phyloP scores from a whole-genome alignment of 2,797 vertebrate genomes.

The Alosa sapidissima region DNA sequence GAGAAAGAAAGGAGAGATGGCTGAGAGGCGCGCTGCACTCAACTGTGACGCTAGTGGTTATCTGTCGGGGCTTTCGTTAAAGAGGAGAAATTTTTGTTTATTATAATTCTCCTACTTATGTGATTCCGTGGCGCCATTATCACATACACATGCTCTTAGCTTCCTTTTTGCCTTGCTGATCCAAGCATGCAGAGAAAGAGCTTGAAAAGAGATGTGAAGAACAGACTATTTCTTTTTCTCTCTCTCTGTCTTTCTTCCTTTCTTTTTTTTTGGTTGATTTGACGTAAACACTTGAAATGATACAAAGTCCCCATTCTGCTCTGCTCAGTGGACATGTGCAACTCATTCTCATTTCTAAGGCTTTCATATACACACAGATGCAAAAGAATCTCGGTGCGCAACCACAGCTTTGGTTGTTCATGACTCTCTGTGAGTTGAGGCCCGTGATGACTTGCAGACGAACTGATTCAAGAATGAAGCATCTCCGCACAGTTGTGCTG shows the following conservation, averaged over 20 bases:
- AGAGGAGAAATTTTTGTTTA: slow-evolving; percentile 3
- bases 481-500: neutral
- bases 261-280: neutral
- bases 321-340: slow-evolving; percentile 4
- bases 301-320: neutral
- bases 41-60: neutral
- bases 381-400: neutral
- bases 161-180: slow-evolving; percentile 54
- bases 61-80: slow-evolving; percentile 18
- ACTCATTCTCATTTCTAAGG: neutral
- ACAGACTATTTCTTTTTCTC: neutral
- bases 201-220: slow-evolving; percentile 20
- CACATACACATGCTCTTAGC: slow-evolving; percentile 55
- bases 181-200: slow-evolving; percentile 1
- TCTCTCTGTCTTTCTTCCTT: neutral
- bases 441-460: neutral
- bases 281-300: slow-evolving; percentile 9
- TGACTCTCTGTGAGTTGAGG: neutral
- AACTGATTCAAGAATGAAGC: neutral
- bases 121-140: slow-evolving; percentile 50
- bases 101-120: slow-evolving; percentile 15
- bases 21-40: neutral
- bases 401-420: slow-evolving; percentile 5
- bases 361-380: neutral
- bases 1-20: neutral